These are phyloP conservation scores for Ictalurus furcatus DNA, from an alignment of 2,113 vertebrate genomes.

Conservation along the genomic window DNA sequence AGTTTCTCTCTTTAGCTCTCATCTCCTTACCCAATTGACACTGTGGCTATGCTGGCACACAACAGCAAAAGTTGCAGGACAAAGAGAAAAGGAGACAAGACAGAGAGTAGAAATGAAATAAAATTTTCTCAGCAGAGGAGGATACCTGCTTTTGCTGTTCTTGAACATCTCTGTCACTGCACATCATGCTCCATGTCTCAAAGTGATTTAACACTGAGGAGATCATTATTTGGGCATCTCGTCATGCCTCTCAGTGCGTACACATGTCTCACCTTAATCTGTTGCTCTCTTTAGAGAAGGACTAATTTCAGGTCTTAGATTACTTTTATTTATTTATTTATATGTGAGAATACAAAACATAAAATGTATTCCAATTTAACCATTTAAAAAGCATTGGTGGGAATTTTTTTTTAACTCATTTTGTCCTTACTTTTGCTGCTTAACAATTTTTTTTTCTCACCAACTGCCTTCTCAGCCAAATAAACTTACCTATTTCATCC, in stretches of 20 bases:
- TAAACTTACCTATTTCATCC: not conserved
- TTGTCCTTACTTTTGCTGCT: not conserved
- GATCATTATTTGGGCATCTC: slow-evolving; percentile 33
- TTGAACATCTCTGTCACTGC: slow-evolving; percentile 24
- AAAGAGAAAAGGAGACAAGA: slow-evolving; percentile 14
- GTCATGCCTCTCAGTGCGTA: not conserved
- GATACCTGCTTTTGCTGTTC: not conserved
- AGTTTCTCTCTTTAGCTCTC: slow-evolving; percentile 52
- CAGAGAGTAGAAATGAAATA: not conserved
- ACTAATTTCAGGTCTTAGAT: slow-evolving; percentile 28
- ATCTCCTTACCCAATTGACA: slow-evolving; percentile 65
- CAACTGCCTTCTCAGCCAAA: not conserved
- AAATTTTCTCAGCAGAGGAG: not conserved
- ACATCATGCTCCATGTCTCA: slow-evolving; percentile 23
- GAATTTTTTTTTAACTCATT: not conserved
- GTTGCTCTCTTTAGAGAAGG: not conserved
- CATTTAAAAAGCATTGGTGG: not conserved
- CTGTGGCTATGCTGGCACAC: slow-evolving; percentile 53
- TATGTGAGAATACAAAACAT: not conserved
- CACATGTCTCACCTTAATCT: slow-evolving; percentile 5
- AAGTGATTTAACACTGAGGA: slow-evolving; percentile 26
- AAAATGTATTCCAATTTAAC: not conserved
- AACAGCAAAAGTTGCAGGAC: slow-evolving; percentile 53
- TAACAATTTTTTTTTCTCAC: slow-evolving; percentile 1
- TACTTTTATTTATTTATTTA: not conserved